Conservation (phyloP, 2,113 vertebrate genomes). For the Lontra canadensis region DNA sequence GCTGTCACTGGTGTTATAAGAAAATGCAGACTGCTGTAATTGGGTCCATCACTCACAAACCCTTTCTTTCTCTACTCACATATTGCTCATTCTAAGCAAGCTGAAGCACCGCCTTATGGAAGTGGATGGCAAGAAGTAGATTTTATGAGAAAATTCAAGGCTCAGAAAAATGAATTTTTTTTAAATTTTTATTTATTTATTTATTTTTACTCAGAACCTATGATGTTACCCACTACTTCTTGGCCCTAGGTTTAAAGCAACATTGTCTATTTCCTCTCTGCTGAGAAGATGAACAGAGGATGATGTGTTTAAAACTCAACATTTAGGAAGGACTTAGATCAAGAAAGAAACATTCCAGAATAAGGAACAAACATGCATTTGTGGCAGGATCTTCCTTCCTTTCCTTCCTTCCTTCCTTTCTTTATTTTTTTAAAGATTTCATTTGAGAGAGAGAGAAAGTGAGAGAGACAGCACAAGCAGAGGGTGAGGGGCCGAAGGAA, state of each 20-base stretch:
- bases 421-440: too few relatives aligned
- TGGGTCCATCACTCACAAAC: constrained; percentile 33
- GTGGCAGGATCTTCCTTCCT: not conserved
- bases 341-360: not conserved
- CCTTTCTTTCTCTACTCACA: not conserved
- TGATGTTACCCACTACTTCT: not conserved
- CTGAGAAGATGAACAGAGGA: not conserved
- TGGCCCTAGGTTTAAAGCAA: not conserved
- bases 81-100: not conserved
- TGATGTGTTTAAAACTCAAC: not conserved
- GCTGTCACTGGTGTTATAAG: not conserved
- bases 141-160: not conserved
- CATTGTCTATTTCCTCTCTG: not conserved
- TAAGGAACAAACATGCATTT: not conserved
- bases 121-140: not conserved
- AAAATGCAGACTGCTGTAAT: constrained; percentile 24
- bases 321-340: not conserved
- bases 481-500: too few relatives aligned
- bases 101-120: not conserved
- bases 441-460: too few relatives aligned
- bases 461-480: too few relatives aligned
- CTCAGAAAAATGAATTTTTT: not conserved
- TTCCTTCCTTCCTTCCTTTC: too few relatives aligned
- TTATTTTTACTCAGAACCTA: not conserved
- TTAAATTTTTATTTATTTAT: not conserved